Percentiles rank a stretch among this genome's conserved stretches.
Conservation (phyloP, 2,797 vertebrate species). For the Micrastur ruficollis region DNA sequence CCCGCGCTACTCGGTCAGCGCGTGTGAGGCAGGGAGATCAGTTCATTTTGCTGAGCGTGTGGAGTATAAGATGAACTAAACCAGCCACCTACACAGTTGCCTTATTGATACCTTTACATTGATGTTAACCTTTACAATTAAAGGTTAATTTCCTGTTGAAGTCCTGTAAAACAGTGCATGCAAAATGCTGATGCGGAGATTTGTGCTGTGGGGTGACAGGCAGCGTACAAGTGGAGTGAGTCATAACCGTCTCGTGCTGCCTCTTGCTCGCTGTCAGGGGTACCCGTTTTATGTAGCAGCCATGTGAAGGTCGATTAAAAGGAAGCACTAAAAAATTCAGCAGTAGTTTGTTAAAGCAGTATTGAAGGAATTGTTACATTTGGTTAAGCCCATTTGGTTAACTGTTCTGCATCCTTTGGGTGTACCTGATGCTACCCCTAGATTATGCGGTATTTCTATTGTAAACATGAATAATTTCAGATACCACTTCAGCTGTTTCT, state of each 20-base stretch:
- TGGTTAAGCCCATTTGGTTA: background rate
- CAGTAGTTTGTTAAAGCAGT: background rate
- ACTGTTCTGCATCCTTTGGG: background rate
- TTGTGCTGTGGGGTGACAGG: background rate
- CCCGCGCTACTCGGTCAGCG: rapidly evolving
- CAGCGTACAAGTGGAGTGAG: background rate
- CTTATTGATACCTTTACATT: background rate
- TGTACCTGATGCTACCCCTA: background rate
- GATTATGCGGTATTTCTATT: background rate
- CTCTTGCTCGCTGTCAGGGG: background rate
- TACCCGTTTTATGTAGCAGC: background rate
- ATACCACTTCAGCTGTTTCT: background rate
- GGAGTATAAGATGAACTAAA: background rate
- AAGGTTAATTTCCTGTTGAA: background rate
- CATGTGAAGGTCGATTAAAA: background rate
- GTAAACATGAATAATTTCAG: background rate
- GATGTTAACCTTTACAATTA: background rate
- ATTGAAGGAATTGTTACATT: background rate
- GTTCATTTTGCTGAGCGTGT: background rate
- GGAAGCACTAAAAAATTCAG: background rate
- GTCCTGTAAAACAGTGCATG: background rate
- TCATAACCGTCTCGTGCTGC: background rate
- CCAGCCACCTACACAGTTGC: background rate
- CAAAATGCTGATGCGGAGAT: background rate
- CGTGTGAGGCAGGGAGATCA: background rate